A percentile compares a stretch with the other conserved stretches of the same genome.
Evolutionary conservation across 2,113 vertebrate genomes (phyloP).

Genomic region (Notechis scutatus): DNA sequence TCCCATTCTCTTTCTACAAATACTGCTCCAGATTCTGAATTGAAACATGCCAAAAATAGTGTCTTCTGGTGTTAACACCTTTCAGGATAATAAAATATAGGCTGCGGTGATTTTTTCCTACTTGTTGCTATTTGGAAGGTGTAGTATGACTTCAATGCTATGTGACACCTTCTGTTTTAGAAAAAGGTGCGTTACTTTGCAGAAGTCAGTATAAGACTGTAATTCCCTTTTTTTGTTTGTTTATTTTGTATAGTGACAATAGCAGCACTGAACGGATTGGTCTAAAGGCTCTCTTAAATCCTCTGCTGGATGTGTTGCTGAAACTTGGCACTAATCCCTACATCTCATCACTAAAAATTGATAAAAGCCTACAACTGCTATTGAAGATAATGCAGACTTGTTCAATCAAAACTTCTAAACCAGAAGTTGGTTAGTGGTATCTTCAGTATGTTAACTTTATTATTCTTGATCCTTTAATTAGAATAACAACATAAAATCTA

Average conservation of each 20-base stretch:
- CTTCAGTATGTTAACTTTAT: conserved; percentile 58
- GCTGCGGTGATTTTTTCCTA: not conserved
- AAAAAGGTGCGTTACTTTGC: not conserved
- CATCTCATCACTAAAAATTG: conserved; percentile 81
- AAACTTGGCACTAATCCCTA: conserved; percentile 86
- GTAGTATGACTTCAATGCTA: conserved; percentile 20
- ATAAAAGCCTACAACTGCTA: conserved; percentile 88
- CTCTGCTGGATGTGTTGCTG: conserved; percentile 83
- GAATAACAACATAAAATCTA: not conserved
- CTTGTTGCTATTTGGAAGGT: conserved; percentile 11
- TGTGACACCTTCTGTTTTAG: not conserved
- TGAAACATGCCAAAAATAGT: not conserved
- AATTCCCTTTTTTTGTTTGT: conserved; percentile 52
- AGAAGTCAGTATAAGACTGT: conserved; percentile 44
- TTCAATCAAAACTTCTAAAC: conserved; percentile 54
- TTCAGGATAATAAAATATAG: not conserved
- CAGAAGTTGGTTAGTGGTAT: conserved; percentile 66
- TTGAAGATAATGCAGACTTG: conserved; percentile 77
- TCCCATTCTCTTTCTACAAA: not conserved
- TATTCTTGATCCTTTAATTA: conserved; percentile 34
- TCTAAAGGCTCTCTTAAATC: conserved; percentile 78
- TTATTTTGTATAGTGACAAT: conserved; percentile 67
- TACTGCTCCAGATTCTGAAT: not conserved
- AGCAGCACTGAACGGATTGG: conserved; percentile 54
- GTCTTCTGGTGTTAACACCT: not conserved